Conservation (phyloP, 2,113 vertebrate genomes). For the Corynorhinus townsendii region DNA sequence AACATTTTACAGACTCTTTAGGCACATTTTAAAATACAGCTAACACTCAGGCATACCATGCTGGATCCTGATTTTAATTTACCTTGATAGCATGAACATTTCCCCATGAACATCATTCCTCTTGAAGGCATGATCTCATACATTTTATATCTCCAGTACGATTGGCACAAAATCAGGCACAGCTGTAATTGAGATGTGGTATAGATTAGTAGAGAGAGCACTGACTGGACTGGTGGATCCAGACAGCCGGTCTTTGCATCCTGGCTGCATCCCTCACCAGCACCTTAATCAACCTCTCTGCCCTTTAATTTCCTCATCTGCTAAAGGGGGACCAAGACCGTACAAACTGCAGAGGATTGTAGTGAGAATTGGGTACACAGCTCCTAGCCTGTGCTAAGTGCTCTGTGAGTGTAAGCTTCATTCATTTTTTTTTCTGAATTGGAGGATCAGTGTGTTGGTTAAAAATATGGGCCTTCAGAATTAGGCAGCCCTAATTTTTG, state of each 20-base stretch:
- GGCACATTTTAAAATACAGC: not conserved
- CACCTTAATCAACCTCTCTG: not conserved
- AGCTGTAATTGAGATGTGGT: not conserved
- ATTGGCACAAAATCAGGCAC: not conserved
- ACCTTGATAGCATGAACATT: not conserved
- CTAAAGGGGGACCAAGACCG: not conserved
- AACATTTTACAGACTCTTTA: not conserved
- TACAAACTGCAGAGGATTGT: accelerated
- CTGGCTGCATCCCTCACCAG: not conserved
- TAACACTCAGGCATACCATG: not conserved
- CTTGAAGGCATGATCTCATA: not conserved
- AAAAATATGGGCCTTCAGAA: not conserved
- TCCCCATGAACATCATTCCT: not conserved
- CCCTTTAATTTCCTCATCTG: not conserved
- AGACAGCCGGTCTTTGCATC: not conserved
- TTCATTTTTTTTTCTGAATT: not conserved
- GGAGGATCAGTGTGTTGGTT: not conserved
- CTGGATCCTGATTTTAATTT: not conserved
- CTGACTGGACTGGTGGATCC: too few species aligned
- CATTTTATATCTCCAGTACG: not conserved
- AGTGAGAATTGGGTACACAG: not conserved
- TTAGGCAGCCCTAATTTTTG: not conserved
- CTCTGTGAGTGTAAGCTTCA: not conserved
- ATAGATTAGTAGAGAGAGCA: not conserved
- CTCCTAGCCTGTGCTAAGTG: not conserved